Percentiles rank a stretch among this genome's conserved stretches.
phyloP scores from a whole-genome alignment of 2,113 vertebrate genomes.

The Pionites leucogaster region DNA sequence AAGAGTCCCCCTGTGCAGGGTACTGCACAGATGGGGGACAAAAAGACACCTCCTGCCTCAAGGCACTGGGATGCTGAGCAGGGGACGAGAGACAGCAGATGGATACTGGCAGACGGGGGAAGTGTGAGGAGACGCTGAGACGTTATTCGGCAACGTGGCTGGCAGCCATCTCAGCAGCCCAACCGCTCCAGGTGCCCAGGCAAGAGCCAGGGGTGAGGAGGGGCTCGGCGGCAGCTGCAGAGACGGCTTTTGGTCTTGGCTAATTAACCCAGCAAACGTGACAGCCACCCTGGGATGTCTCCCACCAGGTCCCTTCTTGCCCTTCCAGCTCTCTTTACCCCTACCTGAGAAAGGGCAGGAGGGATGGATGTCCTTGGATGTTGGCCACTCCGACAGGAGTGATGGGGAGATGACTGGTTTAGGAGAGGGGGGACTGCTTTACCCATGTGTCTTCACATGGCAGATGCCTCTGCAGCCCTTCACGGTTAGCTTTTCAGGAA shows the following conservation, averaged over 20 bases:
- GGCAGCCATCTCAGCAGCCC: not conserved
- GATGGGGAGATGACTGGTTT: not conserved
- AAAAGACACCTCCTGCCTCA: not conserved
- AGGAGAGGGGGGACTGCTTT: not conserved
- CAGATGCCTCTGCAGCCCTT: not conserved
- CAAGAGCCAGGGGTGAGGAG: not conserved
- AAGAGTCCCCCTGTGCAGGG: not conserved
- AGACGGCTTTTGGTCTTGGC: not conserved
- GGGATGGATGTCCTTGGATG: not conserved
- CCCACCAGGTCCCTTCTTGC: not conserved
- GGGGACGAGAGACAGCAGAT: not conserved
- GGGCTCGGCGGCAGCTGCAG: rapidly evolving
- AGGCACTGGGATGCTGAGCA: not conserved
- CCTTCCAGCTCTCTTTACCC: not conserved
- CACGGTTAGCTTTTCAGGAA: not conserved
- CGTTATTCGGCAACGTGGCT: not conserved
- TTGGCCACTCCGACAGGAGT: not conserved
- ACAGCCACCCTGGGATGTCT: not conserved
- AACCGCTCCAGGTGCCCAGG: rapidly evolving
- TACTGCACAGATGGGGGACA: not conserved
- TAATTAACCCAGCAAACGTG: not conserved
- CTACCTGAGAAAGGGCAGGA: rapidly evolving
- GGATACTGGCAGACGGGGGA: not conserved
- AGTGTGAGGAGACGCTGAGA: not conserved
- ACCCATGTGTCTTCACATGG: rapidly evolving